Percentiles rank a stretch among this genome's conserved stretches.
These are phyloP conservation scores for Sapayoa aenigma DNA, from an alignment of 2,113 vertebrate species.

Conservation along the genomic window DNA sequence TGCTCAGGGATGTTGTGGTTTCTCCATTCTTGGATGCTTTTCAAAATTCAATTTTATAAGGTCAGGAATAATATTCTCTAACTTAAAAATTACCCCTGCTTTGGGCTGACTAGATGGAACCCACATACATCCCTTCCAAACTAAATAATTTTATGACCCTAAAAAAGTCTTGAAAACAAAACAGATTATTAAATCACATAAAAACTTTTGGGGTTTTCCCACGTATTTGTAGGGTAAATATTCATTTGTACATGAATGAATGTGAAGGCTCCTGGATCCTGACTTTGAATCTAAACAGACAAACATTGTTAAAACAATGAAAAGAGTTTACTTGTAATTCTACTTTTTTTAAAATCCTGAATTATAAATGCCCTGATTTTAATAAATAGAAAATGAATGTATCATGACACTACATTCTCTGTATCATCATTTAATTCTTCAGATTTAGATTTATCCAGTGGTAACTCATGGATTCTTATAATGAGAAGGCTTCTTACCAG, in stretches of 20 bases:
- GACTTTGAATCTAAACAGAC: background rate
- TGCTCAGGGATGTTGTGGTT: background rate
- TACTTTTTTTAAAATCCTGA: background rate
- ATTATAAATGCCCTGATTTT: background rate
- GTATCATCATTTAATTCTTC: background rate
- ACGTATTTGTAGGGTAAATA: background rate
- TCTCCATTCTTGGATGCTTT: background rate
- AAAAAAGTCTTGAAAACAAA: background rate
- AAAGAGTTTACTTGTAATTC: background rate
- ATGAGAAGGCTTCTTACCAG: background rate
- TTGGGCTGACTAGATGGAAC: background rate
- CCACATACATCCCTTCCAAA: background rate
- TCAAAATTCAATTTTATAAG: background rate
- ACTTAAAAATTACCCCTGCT: background rate
- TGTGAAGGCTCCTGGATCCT: background rate
- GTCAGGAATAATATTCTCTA: background rate
- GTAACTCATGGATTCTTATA: background rate
- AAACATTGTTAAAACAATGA: background rate
- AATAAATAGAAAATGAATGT: background rate
- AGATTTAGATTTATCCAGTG: background rate
- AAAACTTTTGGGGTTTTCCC: fast-evolving
- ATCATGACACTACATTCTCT: background rate
- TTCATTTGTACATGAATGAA: too few relatives aligned
- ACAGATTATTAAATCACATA: background rate
- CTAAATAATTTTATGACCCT: background rate